These are phyloP conservation scores for Heterotis niloticus DNA, from an alignment of 2,113 vertebrate genomes.

Conservation along the genomic window DNA sequence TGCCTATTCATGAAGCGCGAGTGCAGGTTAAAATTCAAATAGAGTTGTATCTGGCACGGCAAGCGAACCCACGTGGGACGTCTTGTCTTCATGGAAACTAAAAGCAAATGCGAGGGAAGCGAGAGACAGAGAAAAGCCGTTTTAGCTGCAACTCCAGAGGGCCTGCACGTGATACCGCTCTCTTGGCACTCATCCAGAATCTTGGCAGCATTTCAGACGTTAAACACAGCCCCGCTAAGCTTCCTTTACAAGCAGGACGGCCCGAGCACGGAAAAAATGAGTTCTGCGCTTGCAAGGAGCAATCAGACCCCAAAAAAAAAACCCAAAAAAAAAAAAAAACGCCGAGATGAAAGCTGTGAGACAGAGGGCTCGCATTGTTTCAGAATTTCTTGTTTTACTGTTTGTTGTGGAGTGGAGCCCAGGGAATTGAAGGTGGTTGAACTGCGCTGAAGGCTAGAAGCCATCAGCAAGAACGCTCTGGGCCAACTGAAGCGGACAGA, in stretches of 20 bases:
- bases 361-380: slow-evolving; percentile 14
- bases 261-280: slow-evolving; percentile 62
- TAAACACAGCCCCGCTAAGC: slow-evolving; percentile 66
- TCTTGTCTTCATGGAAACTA: slow-evolving; percentile 66
- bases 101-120: slow-evolving; percentile 42
- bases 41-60: slow-evolving; percentile 64
- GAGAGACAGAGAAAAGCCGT: slow-evolving; percentile 46
- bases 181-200: slow-evolving; percentile 55
- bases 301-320: slow-evolving; percentile 51
- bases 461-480: slow-evolving; percentile 23
- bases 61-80: slow-evolving; percentile 52
- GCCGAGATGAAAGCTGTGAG: slow-evolving; percentile 39
- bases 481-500: background rate
- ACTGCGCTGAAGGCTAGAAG: slow-evolving; percentile 9
- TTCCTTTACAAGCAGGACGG: slow-evolving; percentile 61
- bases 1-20: slow-evolving; percentile 69
- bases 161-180: slow-evolving; percentile 57
- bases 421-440: slow-evolving; percentile 20
- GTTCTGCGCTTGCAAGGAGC: slow-evolving; percentile 48
- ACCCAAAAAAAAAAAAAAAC: slow-evolving; percentile 52
- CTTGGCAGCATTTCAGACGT: slow-evolving; percentile 67
- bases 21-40: slow-evolving; percentile 72
- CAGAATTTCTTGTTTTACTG: slow-evolving; percentile 22
- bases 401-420: slow-evolving; percentile 28
- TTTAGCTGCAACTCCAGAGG: slow-evolving; percentile 50